A percentile compares a stretch with the other conserved stretches of the same genome.
Evolutionary conservation across 2,113 vertebrate species (phyloP).

Genomic region (Theristicus caerulescens): DNA sequence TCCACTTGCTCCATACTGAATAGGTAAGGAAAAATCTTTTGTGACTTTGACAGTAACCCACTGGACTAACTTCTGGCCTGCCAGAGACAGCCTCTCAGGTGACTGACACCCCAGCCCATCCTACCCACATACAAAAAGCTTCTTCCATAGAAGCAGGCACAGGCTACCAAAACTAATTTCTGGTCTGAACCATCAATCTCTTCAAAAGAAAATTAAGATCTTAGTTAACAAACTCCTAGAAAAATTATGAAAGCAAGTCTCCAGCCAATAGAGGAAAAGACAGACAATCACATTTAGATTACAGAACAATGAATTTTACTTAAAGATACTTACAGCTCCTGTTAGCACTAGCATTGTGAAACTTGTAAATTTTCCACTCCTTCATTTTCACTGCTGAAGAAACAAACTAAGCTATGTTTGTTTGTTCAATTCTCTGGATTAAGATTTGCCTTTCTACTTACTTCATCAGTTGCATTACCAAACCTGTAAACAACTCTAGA

Average conservation of each 20-base stretch:
- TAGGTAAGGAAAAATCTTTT: neutral
- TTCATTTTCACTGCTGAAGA: neutral
- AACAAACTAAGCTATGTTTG: neutral
- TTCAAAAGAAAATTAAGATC: neutral
- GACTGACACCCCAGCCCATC: neutral
- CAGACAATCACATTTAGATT: neutral
- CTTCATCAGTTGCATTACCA: neutral
- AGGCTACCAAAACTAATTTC: neutral
- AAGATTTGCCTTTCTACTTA: neutral
- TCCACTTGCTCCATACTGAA: neutral
- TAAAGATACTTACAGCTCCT: neutral
- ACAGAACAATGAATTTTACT: neutral
- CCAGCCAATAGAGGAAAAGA: neutral
- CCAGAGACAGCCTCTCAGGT: neutral
- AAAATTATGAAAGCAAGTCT: neutral
- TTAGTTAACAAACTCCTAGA: neutral
- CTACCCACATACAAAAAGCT: neutral
- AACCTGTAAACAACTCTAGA: neutral
- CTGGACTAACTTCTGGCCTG: neutral
- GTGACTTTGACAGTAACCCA: neutral
- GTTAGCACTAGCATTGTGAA: neutral
- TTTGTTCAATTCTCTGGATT: neutral
- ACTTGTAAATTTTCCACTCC: neutral
- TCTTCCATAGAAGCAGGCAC: neutral
- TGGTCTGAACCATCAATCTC: neutral